A percentile compares a stretch with the other conserved stretches of the same genome.
phyloP scores from a whole-genome alignment of 2,113 vertebrate species.

The Melanerpes aurifrons region DNA sequence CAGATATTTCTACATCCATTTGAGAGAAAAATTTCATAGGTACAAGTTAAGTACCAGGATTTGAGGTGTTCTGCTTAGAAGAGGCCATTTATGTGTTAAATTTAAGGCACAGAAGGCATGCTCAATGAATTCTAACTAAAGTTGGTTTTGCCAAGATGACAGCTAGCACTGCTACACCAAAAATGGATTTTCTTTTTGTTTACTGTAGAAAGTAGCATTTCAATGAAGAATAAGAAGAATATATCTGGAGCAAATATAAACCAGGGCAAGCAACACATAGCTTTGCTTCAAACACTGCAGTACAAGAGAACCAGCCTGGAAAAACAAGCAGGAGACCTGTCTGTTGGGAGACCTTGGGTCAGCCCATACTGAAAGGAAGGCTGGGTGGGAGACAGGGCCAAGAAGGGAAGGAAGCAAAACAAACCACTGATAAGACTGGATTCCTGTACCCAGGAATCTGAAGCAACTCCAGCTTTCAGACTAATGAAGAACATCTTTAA shows the following conservation, averaged over 20 bases:
- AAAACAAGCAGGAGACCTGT: background rate
- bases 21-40: background rate
- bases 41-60: background rate
- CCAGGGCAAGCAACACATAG: background rate
- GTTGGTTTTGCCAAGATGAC: background rate
- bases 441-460: background rate
- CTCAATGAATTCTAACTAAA: background rate
- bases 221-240: accelerated
- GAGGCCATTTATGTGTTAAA: background rate
- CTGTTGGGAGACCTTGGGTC: background rate
- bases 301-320: background rate
- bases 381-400: background rate
- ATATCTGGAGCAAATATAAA: background rate
- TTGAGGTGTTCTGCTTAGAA: background rate
- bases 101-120: background rate
- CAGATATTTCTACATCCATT: background rate
- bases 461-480: background rate
- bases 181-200: background rate
- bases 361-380: background rate
- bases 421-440: background rate
- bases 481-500: background rate
- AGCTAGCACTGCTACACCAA: background rate
- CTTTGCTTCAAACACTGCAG: background rate
- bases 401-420: background rate
- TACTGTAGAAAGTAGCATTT: background rate